These are phyloP conservation scores for Fabriciana adippe DNA, from an alignment of 2,888 invertebrate species.

Conservation along the genomic window DNA sequence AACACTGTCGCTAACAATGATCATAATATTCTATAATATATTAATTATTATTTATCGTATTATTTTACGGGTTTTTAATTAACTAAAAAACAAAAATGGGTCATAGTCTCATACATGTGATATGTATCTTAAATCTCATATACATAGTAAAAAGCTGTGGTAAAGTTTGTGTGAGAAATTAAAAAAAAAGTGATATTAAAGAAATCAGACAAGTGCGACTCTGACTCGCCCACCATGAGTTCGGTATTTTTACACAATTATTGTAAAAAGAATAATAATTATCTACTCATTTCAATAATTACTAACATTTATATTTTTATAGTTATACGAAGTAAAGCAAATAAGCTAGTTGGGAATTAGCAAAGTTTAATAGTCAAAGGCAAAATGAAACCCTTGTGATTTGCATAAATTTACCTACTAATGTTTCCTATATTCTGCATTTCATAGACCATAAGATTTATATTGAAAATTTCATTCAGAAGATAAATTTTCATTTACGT, in stretches of 20 bases:
- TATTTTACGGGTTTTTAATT: too few relatives aligned
- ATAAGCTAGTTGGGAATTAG: neutral
- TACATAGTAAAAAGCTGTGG: too few relatives aligned
- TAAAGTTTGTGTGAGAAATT: too few relatives aligned
- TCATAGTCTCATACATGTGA: too few relatives aligned
- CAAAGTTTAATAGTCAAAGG: slow-evolving; percentile 10
- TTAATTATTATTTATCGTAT: neutral
- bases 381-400: slow-evolving; percentile 33
- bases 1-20: slow-evolving; percentile 17
- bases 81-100: too few relatives aligned
- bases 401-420: slow-evolving; percentile 28
- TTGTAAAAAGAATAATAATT: too few relatives aligned
- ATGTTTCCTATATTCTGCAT: slow-evolving; percentile 17
- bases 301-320: neutral
- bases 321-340: neutral
- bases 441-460: slow-evolving; percentile 23
- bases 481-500: slow-evolving; percentile 23
- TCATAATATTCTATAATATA: slow-evolving; percentile 12
- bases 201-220: too few relatives aligned
- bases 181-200: too few relatives aligned
- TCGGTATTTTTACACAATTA: too few relatives aligned
- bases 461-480: slow-evolving; percentile 25
- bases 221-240: too few relatives aligned
- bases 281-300: too few relatives aligned
- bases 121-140: too few relatives aligned